These are phyloP conservation scores for Heliconius ethilla DNA, from an alignment of 2,888 invertebrate genomes.

Conservation along the genomic window DNA sequence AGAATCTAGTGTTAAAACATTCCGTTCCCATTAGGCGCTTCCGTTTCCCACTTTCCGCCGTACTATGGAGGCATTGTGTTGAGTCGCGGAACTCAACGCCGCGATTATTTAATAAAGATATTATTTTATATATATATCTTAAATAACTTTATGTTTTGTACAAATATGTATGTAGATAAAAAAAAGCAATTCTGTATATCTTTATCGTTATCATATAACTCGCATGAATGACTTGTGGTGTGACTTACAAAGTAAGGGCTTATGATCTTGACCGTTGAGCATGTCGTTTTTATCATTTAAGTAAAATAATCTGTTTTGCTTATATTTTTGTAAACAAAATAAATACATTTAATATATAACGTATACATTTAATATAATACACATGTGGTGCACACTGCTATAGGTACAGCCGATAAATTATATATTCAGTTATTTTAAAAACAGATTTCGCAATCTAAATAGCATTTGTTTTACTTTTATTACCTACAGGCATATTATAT, in stretches of 20 bases:
- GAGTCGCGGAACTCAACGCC: too few relatives aligned
- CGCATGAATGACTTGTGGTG: not conserved
- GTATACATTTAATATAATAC: too few relatives aligned
- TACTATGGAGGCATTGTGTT: too few relatives aligned
- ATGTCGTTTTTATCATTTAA: not conserved
- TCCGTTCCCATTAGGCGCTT: too few relatives aligned
- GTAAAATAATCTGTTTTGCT: not conserved
- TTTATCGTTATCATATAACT: not conserved
- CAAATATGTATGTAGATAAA: not conserved
- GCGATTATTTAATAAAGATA: too few relatives aligned
- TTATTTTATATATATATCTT: slow-evolving; percentile 4
- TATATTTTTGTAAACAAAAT: not conserved
- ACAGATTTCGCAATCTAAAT: not conserved
- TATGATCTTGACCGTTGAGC: not conserved
- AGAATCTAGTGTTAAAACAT: too few relatives aligned
- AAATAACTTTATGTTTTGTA: not conserved
- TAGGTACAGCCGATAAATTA: not conserved
- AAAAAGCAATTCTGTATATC: not conserved
- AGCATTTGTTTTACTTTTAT: not conserved
- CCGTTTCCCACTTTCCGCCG: too few relatives aligned
- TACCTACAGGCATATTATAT: not conserved
- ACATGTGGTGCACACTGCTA: not conserved
- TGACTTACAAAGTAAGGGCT: not conserved
- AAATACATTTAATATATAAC: not conserved
- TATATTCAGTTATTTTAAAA: not conserved